phyloP scores from a whole-genome alignment of 2,888 invertebrate genomes.

The Acrobasis suavella region DNA sequence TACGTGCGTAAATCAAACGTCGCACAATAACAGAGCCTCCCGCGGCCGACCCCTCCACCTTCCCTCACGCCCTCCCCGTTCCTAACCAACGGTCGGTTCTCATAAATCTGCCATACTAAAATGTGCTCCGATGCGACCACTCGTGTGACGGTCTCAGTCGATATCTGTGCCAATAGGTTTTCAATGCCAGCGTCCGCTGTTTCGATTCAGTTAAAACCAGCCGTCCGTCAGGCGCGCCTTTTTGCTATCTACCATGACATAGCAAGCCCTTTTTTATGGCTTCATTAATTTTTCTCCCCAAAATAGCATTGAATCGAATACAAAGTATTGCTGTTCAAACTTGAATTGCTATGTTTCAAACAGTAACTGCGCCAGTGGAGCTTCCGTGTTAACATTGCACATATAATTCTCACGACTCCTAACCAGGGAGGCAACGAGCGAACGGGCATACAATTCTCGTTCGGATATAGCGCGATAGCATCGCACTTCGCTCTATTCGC shows the following conservation, averaged over 20 bases:
- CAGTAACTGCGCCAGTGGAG: conserved; percentile 38
- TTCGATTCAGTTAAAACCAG: conserved; percentile 51
- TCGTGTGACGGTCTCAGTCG: conserved; percentile 57
- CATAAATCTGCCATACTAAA: conserved; percentile 78
- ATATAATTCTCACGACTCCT: conserved; percentile 51
- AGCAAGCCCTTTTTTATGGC: conserved; percentile 45
- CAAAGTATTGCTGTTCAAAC: conserved; percentile 28
- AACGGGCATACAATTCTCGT: conserved; percentile 65
- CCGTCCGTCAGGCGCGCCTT: conserved; percentile 47
- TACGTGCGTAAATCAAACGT: conserved; percentile 81
- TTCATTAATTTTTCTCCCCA: conserved; percentile 42
- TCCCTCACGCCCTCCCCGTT: conserved; percentile 59
- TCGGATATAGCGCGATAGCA: conserved; percentile 68
- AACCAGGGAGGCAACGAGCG: conserved; percentile 43
- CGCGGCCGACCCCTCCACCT: conserved; percentile 58
- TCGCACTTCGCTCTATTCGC: conserved; percentile 72
- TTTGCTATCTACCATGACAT: conserved; percentile 46
- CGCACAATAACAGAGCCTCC: conserved; percentile 78
- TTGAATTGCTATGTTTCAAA: conserved; percentile 35
- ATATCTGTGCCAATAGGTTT: conserved; percentile 74
- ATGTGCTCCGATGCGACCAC: conserved; percentile 63
- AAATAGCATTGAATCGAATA: conserved; percentile 30
- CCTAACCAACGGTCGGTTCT: conserved; percentile 64
- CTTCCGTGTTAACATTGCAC: conserved; percentile 47
- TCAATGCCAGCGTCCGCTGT: conserved; percentile 56